A percentile compares a stretch with the other conserved stretches of the same genome.
Conservation (phyloP, 1,140 invertebrate genomes). For the Gerris buenoi region DNA sequence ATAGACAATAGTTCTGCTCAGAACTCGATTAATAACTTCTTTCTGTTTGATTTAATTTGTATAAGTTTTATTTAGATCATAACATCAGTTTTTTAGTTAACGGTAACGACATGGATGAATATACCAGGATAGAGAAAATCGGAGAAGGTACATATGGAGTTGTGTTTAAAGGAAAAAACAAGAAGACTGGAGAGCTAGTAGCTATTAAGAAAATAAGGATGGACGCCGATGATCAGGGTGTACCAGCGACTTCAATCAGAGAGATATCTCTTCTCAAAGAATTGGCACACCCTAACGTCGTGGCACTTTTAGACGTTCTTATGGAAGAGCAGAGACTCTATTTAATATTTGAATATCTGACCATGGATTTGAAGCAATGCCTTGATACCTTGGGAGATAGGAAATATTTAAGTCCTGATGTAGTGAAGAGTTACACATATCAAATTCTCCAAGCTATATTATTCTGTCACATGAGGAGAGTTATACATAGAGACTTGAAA, state of each 20-base stretch:
- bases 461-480: conserved; percentile 86
- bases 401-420: conserved; percentile 31
- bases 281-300: conserved; percentile 80
- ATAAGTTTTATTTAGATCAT: no score
- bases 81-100: no score
- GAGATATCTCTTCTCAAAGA: conserved; percentile 89
- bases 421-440: conserved; percentile 49
- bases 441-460: conserved; percentile 85
- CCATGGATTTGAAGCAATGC: conserved; percentile 96
- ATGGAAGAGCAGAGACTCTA: conserved; percentile 51
- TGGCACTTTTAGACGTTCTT: conserved; percentile 45
- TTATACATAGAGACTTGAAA: conserved; percentile 93
- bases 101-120: conserved; percentile 93
- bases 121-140: conserved; percentile 85
- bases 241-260: conserved; percentile 84
- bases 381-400: conserved; percentile 69
- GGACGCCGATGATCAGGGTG: conserved; percentile 85
- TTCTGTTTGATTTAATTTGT: no score
- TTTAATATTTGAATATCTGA: conserved; percentile 93
- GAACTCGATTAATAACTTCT: no score
- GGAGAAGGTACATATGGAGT: conserved; percentile 94
- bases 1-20: no score
- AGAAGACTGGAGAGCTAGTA: conserved; percentile 73
- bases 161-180: conserved; percentile 78
- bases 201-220: conserved; percentile 92